Percentiles rank a stretch among this genome's conserved stretches.
These are phyloP conservation scores for Aurelia coerulea DNA, from an alignment of 30 jellyfish, hydroid and myxozoan genomes.

Conservation along the genomic window DNA sequence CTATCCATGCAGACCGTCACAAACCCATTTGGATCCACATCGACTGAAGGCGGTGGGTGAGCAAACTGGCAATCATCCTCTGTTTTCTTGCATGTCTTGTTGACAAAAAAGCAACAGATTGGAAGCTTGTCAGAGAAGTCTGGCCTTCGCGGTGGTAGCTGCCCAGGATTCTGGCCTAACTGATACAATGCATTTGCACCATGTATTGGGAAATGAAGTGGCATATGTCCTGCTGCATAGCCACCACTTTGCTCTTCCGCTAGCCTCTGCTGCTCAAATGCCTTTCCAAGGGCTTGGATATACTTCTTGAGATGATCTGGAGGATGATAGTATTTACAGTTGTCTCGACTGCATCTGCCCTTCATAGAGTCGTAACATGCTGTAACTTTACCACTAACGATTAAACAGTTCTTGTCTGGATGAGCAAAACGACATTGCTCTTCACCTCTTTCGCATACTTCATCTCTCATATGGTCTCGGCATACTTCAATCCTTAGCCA, in stretches of 20 bases:
- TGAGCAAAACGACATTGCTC: conserved; percentile 71
- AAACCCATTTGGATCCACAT: conserved; percentile 69
- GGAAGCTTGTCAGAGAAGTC: conserved; percentile 83
- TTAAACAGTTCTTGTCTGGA: conserved; percentile 46
- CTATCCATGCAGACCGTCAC: conserved; percentile 84
- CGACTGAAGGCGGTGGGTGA: conserved; percentile 73
- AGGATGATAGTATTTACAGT: conserved; percentile 70
- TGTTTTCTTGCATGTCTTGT: conserved; percentile 41
- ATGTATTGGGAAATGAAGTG: conserved; percentile 31
- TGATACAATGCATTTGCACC: conserved; percentile 21
- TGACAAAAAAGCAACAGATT: conserved; percentile 56
- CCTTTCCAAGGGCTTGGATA: conserved; percentile 69
- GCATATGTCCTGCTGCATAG: conserved; percentile 7
- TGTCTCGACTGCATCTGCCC: conserved; percentile 64
- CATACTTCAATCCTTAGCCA: conserved; percentile 73
- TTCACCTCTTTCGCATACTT: conserved; percentile 54
- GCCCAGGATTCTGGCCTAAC: background rate
- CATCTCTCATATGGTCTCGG: conserved; percentile 61
- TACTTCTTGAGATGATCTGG: conserved; percentile 59
- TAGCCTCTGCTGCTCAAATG: conserved; percentile 66
- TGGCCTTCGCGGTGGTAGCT: conserved; percentile 52
- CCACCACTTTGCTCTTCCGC: conserved; percentile 53
- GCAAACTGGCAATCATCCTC: conserved; percentile 73
- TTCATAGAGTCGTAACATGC: conserved; percentile 67
- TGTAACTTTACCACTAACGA: conserved; percentile 54